phyloP scores from a whole-genome alignment of 2,113 vertebrate species.

The Serilophus lunatus region DNA sequence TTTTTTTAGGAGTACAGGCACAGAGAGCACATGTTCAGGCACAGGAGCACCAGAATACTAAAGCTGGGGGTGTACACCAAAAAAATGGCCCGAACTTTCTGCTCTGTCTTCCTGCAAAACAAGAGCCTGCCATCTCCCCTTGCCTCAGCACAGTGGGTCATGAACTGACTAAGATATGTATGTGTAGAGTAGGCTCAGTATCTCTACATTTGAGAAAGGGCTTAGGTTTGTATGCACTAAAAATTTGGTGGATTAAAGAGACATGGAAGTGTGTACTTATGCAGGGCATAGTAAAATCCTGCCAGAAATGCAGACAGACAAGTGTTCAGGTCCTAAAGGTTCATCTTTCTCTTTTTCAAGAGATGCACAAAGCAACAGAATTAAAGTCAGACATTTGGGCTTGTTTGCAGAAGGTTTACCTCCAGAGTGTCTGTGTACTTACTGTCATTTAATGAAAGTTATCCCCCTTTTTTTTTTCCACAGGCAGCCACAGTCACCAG shows the following conservation, averaged over 20 bases:
- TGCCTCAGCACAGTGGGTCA: not conserved
- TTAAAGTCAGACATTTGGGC: not conserved
- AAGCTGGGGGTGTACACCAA: not conserved
- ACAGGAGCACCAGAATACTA: not conserved
- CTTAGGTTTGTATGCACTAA: slow-evolving; percentile 43
- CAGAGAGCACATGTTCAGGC: not conserved
- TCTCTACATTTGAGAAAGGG: not conserved
- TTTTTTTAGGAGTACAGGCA: not conserved
- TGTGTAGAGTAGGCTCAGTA: not conserved
- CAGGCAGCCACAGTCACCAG: slow-evolving; percentile 82
- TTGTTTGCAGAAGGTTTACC: slow-evolving; percentile 26
- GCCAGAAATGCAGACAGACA: not conserved
- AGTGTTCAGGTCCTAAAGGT: not conserved
- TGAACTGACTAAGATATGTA: not conserved
- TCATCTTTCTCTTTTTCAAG: slow-evolving; percentile 2
- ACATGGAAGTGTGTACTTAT: not conserved
- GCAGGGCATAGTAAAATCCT: not conserved
- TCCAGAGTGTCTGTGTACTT: not conserved
- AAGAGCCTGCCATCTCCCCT: not conserved
- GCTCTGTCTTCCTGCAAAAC: not conserved
- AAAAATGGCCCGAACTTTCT: not conserved
- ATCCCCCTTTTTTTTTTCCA: not conserved
- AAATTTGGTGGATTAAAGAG: slow-evolving; percentile 35
- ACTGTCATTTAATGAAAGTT: not conserved
- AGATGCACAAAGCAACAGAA: not conserved